Conservation (phyloP, 2,113 vertebrate genomes). For the Sinocyclocheilus rhinocerous region DNA sequence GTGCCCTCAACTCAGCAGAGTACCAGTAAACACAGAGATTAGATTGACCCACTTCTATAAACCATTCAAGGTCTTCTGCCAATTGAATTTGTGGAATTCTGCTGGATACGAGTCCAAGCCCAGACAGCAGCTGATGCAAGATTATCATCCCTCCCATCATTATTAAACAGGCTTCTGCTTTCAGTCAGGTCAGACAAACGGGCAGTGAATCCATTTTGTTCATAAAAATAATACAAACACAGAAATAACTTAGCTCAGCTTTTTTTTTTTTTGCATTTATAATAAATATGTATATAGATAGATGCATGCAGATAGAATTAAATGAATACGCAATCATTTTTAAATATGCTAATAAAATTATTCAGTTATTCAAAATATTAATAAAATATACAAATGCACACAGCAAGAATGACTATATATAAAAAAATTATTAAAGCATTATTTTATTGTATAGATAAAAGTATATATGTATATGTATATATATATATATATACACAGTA, state of each 20-base stretch:
- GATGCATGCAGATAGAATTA: too few relatives aligned
- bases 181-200: background rate
- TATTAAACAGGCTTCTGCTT: background rate
- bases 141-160: conserved; percentile 6
- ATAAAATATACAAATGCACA: background rate
- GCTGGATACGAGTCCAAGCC: background rate
- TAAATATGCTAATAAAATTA: background rate
- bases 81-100: conserved; percentile 17
- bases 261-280: background rate
- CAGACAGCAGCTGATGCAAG: conserved; percentile 26
- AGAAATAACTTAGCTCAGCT: background rate
- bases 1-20: background rate
- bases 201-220: background rate
- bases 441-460: too few relatives aligned
- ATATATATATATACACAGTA: background rate
- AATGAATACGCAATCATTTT: too few relatives aligned
- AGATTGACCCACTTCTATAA: conserved; percentile 31
- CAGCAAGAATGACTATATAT: background rate
- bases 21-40: conserved; percentile 28
- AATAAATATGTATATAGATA: too few relatives aligned
- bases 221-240: background rate
- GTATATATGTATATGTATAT: background rate
- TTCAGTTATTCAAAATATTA: background rate
- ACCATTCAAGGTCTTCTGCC: conserved; percentile 29
- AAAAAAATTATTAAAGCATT: too few relatives aligned